Evolutionary conservation across 2,113 vertebrate genomes (phyloP), one percentile per base, ranked within the genome.

Genomic region (Puntigrus tetrazona): DNA sequence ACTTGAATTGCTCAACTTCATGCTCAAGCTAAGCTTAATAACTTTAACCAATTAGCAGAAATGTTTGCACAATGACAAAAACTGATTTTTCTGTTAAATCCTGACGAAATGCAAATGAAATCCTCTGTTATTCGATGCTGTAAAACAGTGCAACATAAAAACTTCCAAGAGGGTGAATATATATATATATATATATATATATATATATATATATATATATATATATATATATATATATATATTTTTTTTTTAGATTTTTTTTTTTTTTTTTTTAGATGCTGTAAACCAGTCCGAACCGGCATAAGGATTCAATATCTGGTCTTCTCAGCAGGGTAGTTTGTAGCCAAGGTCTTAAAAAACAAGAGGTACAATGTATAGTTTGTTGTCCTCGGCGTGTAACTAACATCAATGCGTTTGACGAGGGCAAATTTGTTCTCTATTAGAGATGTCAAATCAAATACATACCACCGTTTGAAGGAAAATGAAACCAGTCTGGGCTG

Each of bases 401-500:
- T 45, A 65, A 80, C 59, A 59, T 78, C 55, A 61, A 80, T 18
- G 6, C 3, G n/a, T 78, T 72, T 52, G 38, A 36, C 47, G 22
- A 27, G 27, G 14, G 5, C 29, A 65, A 63, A 86, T 78, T 78
- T 61, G 14, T 55, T 72, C 74, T 27, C 63, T 77, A 63, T 55
- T 72, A 70, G 73, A 70, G 52, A 31, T 78, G 78, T 82, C 73
- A 87, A 67, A 36, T 59, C 18, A 45, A 70, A 84, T 81, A 73
- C 27, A 9, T 31, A 43, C 41, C 20, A 65, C 67, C 13, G 73
- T 79, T 67, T 67, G 36, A 43, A 83, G 59, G 55, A 78, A 36
- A 73, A 73, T 74, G 78, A 85, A 87, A 82, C 41, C 41, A 59
- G 70, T 63, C 70, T 67, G 59, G 77, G 50, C 55, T 63, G 76